These are phyloP conservation scores for Theristus sp. DNA, from an alignment of 2,888 invertebrate species.

Conservation along the genomic window DNA sequence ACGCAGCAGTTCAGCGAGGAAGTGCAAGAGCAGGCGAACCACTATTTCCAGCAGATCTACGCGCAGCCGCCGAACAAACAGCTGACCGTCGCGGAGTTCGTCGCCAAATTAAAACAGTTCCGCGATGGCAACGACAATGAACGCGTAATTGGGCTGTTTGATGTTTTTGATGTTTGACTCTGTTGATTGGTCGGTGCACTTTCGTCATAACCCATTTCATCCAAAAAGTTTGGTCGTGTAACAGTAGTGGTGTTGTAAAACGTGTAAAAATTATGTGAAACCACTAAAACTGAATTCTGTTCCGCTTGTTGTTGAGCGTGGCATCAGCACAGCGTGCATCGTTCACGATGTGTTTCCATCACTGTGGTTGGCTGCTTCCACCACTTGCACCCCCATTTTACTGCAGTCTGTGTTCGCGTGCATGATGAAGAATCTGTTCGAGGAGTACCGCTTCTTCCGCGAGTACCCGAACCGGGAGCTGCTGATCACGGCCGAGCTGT, in stretches of 20 bases:
- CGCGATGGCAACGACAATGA: slow-evolving; percentile 75
- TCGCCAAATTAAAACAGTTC: slow-evolving; percentile 84
- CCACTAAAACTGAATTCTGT: too few relatives aligned
- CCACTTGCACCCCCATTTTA: too few relatives aligned
- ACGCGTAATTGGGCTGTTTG: slow-evolving; percentile 33
- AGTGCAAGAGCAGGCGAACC: slow-evolving; percentile 94
- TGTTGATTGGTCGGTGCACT: not conserved
- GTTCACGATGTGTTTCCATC: too few relatives aligned
- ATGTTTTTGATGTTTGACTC: not conserved
- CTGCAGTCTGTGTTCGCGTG: slow-evolving; percentile 56
- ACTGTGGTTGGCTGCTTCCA: too few relatives aligned
- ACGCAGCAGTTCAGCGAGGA: slow-evolving; percentile 63
- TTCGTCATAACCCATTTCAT: too few relatives aligned
- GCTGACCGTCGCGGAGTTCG: slow-evolving; percentile 71
- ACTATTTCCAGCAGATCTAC: slow-evolving; percentile 93
- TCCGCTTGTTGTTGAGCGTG: not conserved
- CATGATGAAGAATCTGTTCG: slow-evolving; percentile 88
- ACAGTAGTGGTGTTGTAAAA: too few relatives aligned
- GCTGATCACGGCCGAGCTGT: slow-evolving; percentile 85
- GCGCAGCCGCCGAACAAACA: slow-evolving; percentile 62
- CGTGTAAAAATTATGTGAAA: too few relatives aligned
- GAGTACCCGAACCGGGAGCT: slow-evolving; percentile 96
- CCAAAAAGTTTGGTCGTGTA: too few relatives aligned
- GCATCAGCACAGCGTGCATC: too few relatives aligned
- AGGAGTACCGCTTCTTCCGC: slow-evolving; percentile 88